Percentiles rank a stretch among this genome's conserved stretches.
phyloP scores from a whole-genome alignment of 2,797 vertebrate genomes.

The Anguilla obscura region DNA sequence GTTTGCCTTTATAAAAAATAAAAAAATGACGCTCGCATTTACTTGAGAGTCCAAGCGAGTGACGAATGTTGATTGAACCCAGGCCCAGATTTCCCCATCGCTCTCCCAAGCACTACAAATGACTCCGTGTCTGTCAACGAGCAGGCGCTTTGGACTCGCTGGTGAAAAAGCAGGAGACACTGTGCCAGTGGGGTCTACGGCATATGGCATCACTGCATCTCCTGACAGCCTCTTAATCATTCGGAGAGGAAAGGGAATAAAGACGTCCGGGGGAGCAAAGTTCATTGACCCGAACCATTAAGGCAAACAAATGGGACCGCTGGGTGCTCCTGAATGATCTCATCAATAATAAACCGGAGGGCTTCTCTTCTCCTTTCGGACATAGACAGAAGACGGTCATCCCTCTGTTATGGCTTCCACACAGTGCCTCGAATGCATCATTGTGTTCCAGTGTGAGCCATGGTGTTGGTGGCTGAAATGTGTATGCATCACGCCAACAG shows the following conservation, averaged over 20 bases:
- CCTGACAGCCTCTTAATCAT: not conserved
- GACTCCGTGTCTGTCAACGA: not conserved
- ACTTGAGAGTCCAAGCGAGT: not conserved
- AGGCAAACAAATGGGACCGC: constrained; percentile 18
- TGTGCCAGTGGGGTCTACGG: not conserved
- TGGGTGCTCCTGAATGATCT: constrained; percentile 21
- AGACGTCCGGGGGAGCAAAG: constrained; percentile 17
- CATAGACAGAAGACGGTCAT: not conserved
- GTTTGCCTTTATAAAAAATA: not conserved
- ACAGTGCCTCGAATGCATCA: not conserved
- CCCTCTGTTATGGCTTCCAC: not conserved
- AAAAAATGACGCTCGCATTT: not conserved
- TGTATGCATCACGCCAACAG: constrained; percentile 23
- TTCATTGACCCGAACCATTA: constrained; percentile 10
- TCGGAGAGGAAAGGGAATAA: not conserved
- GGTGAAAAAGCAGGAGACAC: not conserved
- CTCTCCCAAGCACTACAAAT: not conserved
- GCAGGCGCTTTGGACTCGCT: not conserved
- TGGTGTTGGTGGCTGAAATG: not conserved
- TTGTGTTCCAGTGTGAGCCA: not conserved
- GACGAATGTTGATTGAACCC: not conserved
- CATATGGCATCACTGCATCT: not conserved
- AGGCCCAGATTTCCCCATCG: not conserved
- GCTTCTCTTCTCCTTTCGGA: not conserved
- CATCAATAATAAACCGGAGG: constrained; percentile 31